These are phyloP conservation scores for Microplitis demolitor DNA, from an alignment of 1,140 invertebrate species.

Conservation along the genomic window DNA sequence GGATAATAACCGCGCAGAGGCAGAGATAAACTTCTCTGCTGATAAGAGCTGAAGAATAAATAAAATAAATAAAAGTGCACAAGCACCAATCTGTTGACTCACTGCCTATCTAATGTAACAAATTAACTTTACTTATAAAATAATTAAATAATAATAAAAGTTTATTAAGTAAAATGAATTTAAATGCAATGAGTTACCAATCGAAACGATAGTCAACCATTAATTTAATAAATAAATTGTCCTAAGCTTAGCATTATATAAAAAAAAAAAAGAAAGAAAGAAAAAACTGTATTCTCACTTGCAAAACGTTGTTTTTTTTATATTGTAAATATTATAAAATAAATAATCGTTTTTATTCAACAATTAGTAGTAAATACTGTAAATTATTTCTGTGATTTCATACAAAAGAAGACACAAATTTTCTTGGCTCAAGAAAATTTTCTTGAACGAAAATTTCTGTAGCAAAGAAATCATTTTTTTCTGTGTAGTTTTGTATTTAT, in stretches of 20 bases:
- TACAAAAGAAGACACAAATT: no score
- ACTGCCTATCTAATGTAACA: constrained; percentile 17
- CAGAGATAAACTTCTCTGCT: neutral
- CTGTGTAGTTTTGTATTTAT: no score
- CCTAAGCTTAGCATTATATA: constrained; percentile 43
- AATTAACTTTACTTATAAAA: constrained; percentile 3
- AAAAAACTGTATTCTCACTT: constrained; percentile 39
- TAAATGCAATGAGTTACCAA: neutral
- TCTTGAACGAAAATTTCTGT: no score
- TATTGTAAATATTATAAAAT: constrained; percentile 59
- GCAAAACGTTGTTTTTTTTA: constrained; percentile 49
- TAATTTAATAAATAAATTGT: constrained; percentile 32
- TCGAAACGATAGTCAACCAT: neutral
- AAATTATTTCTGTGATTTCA: neutral
- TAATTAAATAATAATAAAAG: neutral
- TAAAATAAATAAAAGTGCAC: constrained; percentile 14
- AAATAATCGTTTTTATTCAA: constrained; percentile 59
- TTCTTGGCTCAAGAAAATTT: no score
- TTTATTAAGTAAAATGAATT: neutral
- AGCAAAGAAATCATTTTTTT: no score
- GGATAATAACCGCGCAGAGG: neutral
- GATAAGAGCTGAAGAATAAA: neutral
- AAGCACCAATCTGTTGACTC: constrained; percentile 23
- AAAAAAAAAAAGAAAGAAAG: constrained; percentile 16
- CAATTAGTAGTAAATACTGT: neutral